A percentile compares a stretch with the other conserved stretches of the same genome.
phyloP scores from a whole-genome alignment of 2,888 invertebrate species.

The Andricus curvator region DNA sequence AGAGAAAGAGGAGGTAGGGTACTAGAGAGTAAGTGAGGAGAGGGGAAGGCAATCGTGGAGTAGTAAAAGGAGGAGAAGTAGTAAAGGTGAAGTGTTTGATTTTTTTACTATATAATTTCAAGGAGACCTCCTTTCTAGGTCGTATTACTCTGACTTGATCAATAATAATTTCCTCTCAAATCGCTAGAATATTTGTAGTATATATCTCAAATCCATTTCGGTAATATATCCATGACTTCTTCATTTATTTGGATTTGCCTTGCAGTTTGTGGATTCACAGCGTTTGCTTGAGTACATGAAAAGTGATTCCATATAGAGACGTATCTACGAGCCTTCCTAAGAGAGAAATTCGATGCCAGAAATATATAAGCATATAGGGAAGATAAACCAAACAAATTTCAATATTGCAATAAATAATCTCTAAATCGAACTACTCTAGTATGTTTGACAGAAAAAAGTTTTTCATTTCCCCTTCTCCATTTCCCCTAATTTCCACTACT shows the following conservation, averaged over 20 bases:
- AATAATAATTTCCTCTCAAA: background rate
- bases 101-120: background rate
- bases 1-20: too few relatives aligned
- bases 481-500: too few relatives aligned
- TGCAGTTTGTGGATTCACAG: background rate
- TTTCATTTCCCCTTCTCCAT: too few relatives aligned
- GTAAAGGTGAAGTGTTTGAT: too few relatives aligned
- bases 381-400: too few relatives aligned
- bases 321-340: background rate
- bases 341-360: background rate
- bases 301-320: background rate
- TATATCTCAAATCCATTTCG: constrained; percentile 6
- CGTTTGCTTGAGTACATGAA: constrained; percentile 12
- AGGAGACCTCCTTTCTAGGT: background rate
- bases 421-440: too few relatives aligned
- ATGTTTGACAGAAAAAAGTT: too few relatives aligned
- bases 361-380: background rate
- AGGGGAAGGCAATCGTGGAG: too few relatives aligned
- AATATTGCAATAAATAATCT: too few relatives aligned
- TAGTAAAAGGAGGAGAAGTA: too few relatives aligned
- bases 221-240: constrained; percentile 5
- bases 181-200: background rate
- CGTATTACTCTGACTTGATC: background rate
- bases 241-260: background rate
- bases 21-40: too few relatives aligned